Conservation (phyloP, 1,140 invertebrate species). For the Bactericera cockerelli region DNA sequence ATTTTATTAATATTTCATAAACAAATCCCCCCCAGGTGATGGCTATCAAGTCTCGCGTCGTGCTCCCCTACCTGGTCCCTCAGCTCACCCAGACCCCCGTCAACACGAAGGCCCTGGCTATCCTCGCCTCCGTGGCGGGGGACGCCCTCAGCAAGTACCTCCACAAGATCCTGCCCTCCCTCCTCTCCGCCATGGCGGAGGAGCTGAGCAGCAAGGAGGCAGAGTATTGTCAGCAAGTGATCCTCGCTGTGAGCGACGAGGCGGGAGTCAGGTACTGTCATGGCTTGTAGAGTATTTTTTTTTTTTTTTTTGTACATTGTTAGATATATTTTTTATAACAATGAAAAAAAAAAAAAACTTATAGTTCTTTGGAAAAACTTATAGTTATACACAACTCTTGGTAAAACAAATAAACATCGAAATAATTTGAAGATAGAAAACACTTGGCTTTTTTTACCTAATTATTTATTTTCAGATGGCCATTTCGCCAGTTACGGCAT, state of each 20-base stretch:
- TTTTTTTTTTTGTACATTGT: no score
- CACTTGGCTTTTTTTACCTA: no score
- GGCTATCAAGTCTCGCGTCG: constrained; percentile 87
- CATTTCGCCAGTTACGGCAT: no score
- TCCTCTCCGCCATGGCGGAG: constrained; percentile 60
- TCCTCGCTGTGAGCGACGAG: constrained; percentile 49
- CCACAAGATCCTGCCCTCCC: constrained; percentile 75
- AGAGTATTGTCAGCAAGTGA: constrained; percentile 63
- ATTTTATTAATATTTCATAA: no score
- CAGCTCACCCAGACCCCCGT: constrained; percentile 74
- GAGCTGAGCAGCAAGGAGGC: constrained; percentile 45
- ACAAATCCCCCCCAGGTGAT: constrained; percentile 61
- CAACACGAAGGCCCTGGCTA: constrained; percentile 84
- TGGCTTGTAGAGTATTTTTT: no score
- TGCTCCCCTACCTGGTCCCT: constrained; percentile 88
- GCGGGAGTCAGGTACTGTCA: constrained; percentile 72
- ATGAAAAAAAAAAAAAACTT: no score
- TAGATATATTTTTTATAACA: no score
- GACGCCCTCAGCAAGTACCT: constrained; percentile 85
- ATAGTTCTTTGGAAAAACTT: no score
- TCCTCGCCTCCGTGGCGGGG: constrained; percentile 80
- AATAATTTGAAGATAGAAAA: no score
- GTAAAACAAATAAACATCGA: no score
- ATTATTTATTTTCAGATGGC: no score
- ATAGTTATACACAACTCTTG: no score